A percentile compares a stretch with the other conserved stretches of the same genome.
Evolutionary conservation across 2,797 vertebrate genomes (phyloP).

Genomic region (Enteromius unitaeniatus): DNA sequence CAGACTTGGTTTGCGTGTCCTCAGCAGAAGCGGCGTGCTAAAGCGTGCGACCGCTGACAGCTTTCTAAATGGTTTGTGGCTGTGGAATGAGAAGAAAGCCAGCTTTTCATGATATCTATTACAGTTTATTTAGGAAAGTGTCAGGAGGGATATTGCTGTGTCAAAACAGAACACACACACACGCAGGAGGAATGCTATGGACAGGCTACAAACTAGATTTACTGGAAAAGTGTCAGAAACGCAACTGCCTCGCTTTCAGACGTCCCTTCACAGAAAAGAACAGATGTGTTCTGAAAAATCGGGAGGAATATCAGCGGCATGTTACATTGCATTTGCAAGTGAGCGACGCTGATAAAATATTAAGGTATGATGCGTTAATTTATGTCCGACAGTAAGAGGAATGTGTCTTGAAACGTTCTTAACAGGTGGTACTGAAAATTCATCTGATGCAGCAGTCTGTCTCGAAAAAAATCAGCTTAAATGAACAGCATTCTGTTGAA

Average conservation of each 20-base stretch:
- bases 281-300: conserved; percentile 22
- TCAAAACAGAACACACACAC: conserved; percentile 50
- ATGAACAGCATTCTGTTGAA: not conserved
- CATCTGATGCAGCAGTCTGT: not conserved
- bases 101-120: conserved; percentile 53
- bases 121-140: conserved; percentile 50
- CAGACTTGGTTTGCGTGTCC: conserved; percentile 35
- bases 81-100: conserved; percentile 43
- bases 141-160: conserved; percentile 49
- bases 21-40: conserved; percentile 9
- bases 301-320: not conserved
- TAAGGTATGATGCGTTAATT: conserved; percentile 13
- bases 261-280: conserved; percentile 12
- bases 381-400: not conserved
- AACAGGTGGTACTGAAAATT: conserved; percentile 3
- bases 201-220: conserved; percentile 35
- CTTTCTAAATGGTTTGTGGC: conserved; percentile 52
- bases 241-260: not conserved
- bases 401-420: conserved; percentile 1
- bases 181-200: conserved; percentile 15
- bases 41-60: conserved; percentile 42
- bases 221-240: conserved; percentile 14
- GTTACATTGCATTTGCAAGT: conserved; percentile 13
- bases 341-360: conserved; percentile 17
- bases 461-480: not conserved